Evolutionary conservation across 2,888 invertebrate species (phyloP), one percentile per base, ranked within the genome.

Genomic region (Cephus pulcher): DNA sequence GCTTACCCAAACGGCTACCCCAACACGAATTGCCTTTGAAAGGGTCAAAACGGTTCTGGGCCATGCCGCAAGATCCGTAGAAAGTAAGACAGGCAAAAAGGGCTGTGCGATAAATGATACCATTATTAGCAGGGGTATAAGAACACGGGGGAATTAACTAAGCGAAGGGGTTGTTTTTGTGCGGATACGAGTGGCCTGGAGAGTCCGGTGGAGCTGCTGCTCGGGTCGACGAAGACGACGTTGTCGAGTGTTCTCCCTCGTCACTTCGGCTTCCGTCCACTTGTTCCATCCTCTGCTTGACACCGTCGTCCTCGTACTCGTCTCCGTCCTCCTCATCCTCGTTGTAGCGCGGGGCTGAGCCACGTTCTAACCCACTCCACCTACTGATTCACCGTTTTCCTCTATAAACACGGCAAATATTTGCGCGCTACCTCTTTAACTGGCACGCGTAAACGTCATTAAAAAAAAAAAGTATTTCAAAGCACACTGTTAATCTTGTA

Each of bases 91-190:
- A 32, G 74, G 37, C 74, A 79, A 78, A 76, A 79, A 77, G 69
- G 79, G 79, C 69, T 76, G 79, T 77, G 76, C 76, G 76, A 79
- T 79, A 79, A 79, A 79, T 79, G 76, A 79, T 77, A 73, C 76
- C 74, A 73, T 76, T 76, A 79, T 79, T 79, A 79, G 79, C 76
- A 76, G 70, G 56, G 23, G 73, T 33, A 75, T 75, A 78, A 76
- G 78, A 78, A 75, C 78, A 78, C 76, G 34, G 56, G 79, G 76
- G 74, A 76, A 79, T 77, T 79, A 76, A 79, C 79, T 79, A 76
- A 77, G 74, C 76, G 76, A 32, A 69, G 74, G 76, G 69, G 73
- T 71, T 34, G 74, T 79, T 76, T 76, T 79, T 79, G 74, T 74
- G 12, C 37, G 74, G 35, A 74, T 30, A 56, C 56, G 23, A 56